Base-by-base conservation (phyloP, 2,797 vertebrate genomes). In the Enteromius unitaeniatus region DNA sequence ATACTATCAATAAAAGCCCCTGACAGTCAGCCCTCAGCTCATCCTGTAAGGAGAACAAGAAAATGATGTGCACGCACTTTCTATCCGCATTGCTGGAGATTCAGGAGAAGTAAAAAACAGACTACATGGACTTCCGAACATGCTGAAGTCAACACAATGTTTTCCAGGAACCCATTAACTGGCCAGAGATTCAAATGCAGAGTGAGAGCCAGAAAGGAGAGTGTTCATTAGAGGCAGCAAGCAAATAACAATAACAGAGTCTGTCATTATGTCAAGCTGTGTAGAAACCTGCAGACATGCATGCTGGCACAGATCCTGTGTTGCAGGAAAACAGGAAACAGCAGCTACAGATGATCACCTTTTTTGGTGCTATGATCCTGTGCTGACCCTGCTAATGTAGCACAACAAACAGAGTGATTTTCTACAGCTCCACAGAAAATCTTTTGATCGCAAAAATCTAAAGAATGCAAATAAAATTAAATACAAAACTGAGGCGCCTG, bases 301-400 rank as follows among this genome's bases (percentile, higher is more conserved):
- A 75, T 67, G n/a, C 75, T 62, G 49, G 51, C 77, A 67, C 23
- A 85, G 75, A 83, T 85, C 82, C 79, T 86, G 68, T 81, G 26
- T 74, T 62, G 68, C 17, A 89, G 34, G 89, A 87, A 88, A 91
- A 92, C 90, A 90, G 91, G 90, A 92, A 92, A 89, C 51, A 53
- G 72, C 69, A 23, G 15, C 70, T 70, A 62, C 31, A 64, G 47
- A 67, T 58, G n/a, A 69, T n/a, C 73, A 84, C 34, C 76, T 67
- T 84, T 91, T 87, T 88, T 79, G 77, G 72, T 68, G 86, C 79
- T 74, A 47, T 85, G 73, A 84, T 85, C 86, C 74, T 73, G 78
- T 79, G 74, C 85, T 88, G 86, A 81, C 58, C 84, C 26, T 70
- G 65, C 23, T n/a, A 37, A 40, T 58, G 21, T 40, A 51, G 64